phyloP scores from a whole-genome alignment of 2,888 invertebrate species.

The Lordiphosa fenestrarum region DNA sequence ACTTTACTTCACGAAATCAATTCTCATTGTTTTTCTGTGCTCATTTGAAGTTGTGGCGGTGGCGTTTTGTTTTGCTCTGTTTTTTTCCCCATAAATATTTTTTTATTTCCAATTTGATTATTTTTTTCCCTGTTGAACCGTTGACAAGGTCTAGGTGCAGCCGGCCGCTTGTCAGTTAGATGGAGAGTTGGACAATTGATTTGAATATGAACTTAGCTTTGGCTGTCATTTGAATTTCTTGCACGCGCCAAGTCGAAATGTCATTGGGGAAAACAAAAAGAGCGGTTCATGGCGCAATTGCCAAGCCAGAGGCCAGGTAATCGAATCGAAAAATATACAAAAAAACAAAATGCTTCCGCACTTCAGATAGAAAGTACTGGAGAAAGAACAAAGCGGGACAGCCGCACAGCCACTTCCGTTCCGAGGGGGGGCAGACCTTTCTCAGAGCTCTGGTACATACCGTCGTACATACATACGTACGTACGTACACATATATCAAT shows the following conservation, averaged over 20 bases:
- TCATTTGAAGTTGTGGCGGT: conserved; percentile 6
- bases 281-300: conserved; percentile 40
- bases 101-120: background rate
- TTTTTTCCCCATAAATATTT: conserved; percentile 33
- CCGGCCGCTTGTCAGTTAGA: conserved; percentile 34
- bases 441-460: conserved; percentile 9
- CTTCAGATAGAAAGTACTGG: conserved; percentile 28
- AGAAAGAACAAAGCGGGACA: conserved; percentile 15
- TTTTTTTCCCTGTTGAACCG: conserved; percentile 25
- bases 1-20: conserved; percentile 54
- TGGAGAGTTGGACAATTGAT: conserved; percentile 67
- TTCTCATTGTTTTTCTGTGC: conserved; percentile 46
- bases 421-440: conserved; percentile 12
- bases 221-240: conserved; percentile 67
- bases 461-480: conserved; percentile 12
- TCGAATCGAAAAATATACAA: conserved; percentile 14
- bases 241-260: conserved; percentile 48
- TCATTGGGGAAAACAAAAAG: conserved; percentile 48
- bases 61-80: conserved; percentile 17
- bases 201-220: conserved; percentile 50
- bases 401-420: conserved; percentile 28
- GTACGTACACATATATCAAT: conserved; percentile 27
- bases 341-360: conserved; percentile 20
- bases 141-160: conserved; percentile 77
- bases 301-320: conserved; percentile 36